These are phyloP conservation scores for Axis porcinus DNA, from an alignment of 2,113 vertebrate genomes.

Conservation along the genomic window DNA sequence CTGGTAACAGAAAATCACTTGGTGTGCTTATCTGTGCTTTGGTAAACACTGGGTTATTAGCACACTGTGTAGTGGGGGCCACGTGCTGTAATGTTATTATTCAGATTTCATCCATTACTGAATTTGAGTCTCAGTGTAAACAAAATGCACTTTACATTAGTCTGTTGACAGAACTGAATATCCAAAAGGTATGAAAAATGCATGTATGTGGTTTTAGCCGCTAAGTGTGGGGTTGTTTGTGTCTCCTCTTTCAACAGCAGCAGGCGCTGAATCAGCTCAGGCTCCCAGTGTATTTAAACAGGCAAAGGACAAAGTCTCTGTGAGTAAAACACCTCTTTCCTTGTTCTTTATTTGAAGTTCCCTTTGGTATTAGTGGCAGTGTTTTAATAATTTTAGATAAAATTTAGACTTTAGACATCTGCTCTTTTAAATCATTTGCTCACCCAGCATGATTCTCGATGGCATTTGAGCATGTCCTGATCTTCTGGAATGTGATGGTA, in stretches of 20 bases:
- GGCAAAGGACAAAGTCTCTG: constrained; percentile 92
- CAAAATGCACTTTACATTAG: constrained; percentile 19
- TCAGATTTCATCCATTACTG: constrained; percentile 32
- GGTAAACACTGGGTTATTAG: neutral
- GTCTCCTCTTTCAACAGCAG: constrained; percentile 75
- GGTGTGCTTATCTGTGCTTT: neutral
- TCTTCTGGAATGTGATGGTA: neutral
- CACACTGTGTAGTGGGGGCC: neutral
- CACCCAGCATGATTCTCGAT: neutral
- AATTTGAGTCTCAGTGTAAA: constrained; percentile 16
- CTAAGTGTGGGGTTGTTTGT: constrained; percentile 50
- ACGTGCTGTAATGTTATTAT: neutral
- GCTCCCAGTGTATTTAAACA: constrained; percentile 91
- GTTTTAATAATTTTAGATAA: neutral
- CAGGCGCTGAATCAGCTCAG: constrained; percentile 88
- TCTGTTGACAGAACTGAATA: constrained; percentile 35
- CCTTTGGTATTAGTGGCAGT: constrained; percentile 14
- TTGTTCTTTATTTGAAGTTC: constrained; percentile 40
- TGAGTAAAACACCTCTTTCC: constrained; percentile 83
- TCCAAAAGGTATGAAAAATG: constrained; percentile 27
- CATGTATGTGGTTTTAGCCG: constrained; percentile 32
- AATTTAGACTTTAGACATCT: neutral
- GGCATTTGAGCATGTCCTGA: neutral
- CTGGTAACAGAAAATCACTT: neutral
- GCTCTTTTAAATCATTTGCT: neutral